phyloP scores from a whole-genome alignment of 1,140 invertebrate species.

The Pemphigus obesinymphae region DNA sequence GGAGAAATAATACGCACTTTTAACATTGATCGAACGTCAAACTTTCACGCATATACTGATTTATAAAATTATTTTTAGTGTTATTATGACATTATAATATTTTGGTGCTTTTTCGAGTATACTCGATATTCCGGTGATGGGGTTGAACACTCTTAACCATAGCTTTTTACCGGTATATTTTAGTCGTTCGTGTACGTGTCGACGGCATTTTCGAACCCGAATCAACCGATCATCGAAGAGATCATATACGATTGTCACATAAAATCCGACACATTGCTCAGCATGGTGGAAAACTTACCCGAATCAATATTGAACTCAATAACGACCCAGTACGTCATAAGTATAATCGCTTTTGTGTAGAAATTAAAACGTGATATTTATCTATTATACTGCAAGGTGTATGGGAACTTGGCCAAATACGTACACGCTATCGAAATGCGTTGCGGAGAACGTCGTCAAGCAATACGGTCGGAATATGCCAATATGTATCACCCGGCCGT shows the following conservation, averaged over 20 bases:
- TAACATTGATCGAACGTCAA: too few relatives aligned
- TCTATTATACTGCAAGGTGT: slow-evolving; percentile 51
- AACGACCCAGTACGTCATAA: slow-evolving; percentile 47
- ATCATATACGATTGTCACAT: slow-evolving; percentile 57
- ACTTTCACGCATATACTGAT: too few relatives aligned
- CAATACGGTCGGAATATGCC: slow-evolving; percentile 58
- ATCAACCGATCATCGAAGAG: slow-evolving; percentile 46
- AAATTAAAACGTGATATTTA: not conserved
- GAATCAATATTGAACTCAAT: not conserved
- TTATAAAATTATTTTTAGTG: too few relatives aligned
- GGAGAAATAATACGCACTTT: too few relatives aligned
- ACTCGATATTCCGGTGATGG: too few relatives aligned
- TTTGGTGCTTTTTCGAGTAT: too few relatives aligned
- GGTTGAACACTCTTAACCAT: not conserved
- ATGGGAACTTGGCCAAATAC: slow-evolving; percentile 63
- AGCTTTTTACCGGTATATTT: not conserved
- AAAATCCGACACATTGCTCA: slow-evolving; percentile 61
- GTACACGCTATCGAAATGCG: slow-evolving; percentile 64
- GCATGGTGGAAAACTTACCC: slow-evolving; percentile 49
- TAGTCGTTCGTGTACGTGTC: slow-evolving; percentile 19
- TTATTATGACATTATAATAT: too few relatives aligned
- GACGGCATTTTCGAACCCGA: not conserved
- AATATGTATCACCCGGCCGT: slow-evolving; percentile 56
- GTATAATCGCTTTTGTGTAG: too few relatives aligned
- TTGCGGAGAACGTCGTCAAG: slow-evolving; percentile 60